Conservation (phyloP, 2,797 vertebrate species). For the Ctenopoma multispine region DNA sequence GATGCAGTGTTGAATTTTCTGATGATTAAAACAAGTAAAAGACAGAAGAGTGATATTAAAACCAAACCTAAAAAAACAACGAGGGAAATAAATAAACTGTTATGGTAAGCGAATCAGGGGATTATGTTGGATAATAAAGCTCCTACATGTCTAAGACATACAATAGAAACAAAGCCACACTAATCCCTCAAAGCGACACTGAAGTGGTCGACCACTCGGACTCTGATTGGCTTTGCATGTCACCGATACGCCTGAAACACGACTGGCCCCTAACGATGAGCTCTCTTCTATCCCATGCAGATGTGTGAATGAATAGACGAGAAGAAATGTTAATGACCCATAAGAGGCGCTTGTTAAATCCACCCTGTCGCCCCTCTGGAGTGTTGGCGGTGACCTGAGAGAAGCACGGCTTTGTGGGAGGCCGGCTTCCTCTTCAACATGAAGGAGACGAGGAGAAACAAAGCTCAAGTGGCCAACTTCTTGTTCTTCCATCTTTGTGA, state of each 20-base stretch:
- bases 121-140: constrained; percentile 21
- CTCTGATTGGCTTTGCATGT: constrained; percentile 46
- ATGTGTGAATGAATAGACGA: constrained; percentile 7
- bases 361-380: constrained; percentile 25
- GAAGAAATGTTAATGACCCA: constrained; percentile 42
- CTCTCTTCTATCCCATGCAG: neutral
- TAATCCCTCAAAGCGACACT: constrained; percentile 57
- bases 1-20: too few relatives aligned
- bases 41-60: too few relatives aligned
- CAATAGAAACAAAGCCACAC: constrained; percentile 32
- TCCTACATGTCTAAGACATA: neutral
- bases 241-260: constrained; percentile 6
- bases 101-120: neutral
- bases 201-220: constrained; percentile 44
- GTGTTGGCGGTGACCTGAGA: constrained; percentile 40
- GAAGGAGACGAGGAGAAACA: constrained; percentile 48
- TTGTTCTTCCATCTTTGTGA: neutral
- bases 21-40: too few relatives aligned
- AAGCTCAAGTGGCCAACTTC: constrained; percentile 26
- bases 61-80: too few relatives aligned
- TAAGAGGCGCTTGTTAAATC: constrained; percentile 62
- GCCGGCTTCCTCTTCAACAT: constrained; percentile 60
- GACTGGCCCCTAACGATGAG: neutral
- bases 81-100: neutral
- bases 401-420: constrained; percentile 57